These are phyloP conservation scores for Myotis myotis DNA, from an alignment of 2,797 vertebrate species.

Conservation along the genomic window DNA sequence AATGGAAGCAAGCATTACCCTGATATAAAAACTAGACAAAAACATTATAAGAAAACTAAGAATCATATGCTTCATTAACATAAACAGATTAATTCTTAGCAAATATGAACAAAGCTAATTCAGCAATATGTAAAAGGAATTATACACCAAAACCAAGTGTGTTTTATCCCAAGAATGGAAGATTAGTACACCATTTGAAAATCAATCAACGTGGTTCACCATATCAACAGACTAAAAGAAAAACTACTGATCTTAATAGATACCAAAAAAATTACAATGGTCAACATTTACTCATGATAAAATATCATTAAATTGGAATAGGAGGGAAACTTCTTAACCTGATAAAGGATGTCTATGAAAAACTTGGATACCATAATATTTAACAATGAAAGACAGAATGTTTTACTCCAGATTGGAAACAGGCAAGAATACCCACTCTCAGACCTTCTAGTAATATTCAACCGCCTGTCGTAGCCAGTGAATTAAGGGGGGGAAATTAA, in stretches of 20 bases:
- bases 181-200: background rate
- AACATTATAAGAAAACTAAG: background rate
- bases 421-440: background rate
- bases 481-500: background rate
- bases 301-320: background rate
- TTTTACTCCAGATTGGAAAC: background rate
- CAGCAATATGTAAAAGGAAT: background rate
- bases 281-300: background rate
- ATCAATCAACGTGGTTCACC: background rate
- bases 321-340: background rate
- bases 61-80: background rate
- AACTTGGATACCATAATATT: background rate
- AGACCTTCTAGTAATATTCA: background rate
- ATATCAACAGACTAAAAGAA: background rate
- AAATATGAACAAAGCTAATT: background rate
- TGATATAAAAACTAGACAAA: background rate
- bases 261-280: background rate
- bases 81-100: background rate
- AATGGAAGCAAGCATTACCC: background rate
- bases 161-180: background rate
- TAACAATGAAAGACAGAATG: background rate
- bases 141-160: background rate
- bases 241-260: background rate
- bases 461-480: background rate
- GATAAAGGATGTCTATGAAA: background rate